These are phyloP conservation scores for Psilopogon haemacephalus DNA, from an alignment of 2,113 vertebrate genomes.

Conservation along the genomic window DNA sequence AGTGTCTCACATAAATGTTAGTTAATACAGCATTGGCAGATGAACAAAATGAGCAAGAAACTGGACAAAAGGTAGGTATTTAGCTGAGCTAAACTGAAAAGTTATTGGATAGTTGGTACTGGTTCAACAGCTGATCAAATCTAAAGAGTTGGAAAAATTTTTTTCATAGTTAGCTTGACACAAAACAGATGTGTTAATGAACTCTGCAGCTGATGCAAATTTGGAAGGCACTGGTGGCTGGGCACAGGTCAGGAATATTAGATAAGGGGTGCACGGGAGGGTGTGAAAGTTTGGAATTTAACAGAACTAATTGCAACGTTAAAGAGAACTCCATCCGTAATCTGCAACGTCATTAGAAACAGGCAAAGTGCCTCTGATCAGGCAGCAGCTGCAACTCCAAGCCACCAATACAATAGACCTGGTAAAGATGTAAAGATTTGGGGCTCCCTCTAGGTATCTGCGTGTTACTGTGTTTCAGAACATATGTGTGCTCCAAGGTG, in stretches of 20 bases:
- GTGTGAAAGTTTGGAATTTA: neutral
- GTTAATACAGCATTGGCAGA: neutral
- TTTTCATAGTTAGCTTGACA: neutral
- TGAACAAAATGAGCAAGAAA: neutral
- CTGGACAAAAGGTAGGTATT: neutral
- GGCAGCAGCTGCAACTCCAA: neutral
- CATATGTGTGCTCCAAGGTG: neutral
- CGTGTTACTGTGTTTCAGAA: neutral
- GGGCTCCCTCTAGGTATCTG: neutral
- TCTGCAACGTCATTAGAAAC: neutral
- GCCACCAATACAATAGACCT: neutral
- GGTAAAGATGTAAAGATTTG: neutral
- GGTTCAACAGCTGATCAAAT: neutral
- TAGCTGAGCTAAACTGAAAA: neutral
- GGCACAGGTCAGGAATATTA: neutral
- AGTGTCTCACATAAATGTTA: neutral
- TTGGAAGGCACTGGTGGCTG: neutral
- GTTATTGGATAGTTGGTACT: neutral
- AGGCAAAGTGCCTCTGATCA: neutral
- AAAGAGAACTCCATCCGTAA: neutral
- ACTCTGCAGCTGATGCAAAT: neutral
- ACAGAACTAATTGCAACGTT: neutral
- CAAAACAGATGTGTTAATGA: neutral
- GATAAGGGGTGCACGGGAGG: no score
- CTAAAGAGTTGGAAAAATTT: neutral